A percentile compares a stretch with the other conserved stretches of the same genome.
Evolutionary conservation across 2,113 vertebrate species (phyloP).

Genomic region (Ailurus styani): DNA sequence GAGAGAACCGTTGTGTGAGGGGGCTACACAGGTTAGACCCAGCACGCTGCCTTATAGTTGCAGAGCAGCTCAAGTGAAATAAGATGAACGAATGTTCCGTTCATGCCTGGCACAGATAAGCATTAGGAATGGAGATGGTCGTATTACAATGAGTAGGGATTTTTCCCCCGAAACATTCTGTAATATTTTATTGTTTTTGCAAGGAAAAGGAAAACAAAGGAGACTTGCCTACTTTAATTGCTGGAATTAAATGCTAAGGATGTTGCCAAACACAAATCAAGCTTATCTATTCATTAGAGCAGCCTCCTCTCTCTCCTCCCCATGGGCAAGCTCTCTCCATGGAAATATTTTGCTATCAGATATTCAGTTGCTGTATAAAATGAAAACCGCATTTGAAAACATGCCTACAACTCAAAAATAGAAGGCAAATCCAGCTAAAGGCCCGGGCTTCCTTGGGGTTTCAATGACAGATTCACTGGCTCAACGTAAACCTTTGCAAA

Average conservation of each 20-base stretch:
- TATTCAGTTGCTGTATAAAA: conserved; percentile 30
- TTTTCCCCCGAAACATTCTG: neutral
- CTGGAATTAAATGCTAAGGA: conserved; percentile 64
- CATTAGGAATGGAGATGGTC: no score
- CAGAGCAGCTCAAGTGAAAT: no score
- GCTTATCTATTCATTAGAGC: conserved; percentile 67
- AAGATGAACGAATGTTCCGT: accelerated
- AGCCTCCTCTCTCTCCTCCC: conserved; percentile 44
- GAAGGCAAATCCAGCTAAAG: neutral
- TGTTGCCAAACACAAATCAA: conserved; percentile 58
- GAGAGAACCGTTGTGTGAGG: neutral
- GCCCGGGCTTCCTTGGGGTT: neutral
- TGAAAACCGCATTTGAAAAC: conserved; percentile 41
- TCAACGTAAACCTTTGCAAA: neutral
- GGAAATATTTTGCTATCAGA: conserved; percentile 63
- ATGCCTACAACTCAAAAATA: conserved; percentile 20
- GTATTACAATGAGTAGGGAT: neutral
- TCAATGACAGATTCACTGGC: neutral
- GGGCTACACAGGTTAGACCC: accelerated
- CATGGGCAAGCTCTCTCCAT: neutral
- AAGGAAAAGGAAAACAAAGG: conserved; percentile 62
- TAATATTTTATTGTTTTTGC: conserved; percentile 50
- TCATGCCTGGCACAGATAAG: neutral
- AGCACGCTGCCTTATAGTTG: neutral
- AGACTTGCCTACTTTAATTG: conserved; percentile 59